Base-by-base conservation (phyloP, 2,113 vertebrate species). In the Dascyllus trimaculatus region DNA sequence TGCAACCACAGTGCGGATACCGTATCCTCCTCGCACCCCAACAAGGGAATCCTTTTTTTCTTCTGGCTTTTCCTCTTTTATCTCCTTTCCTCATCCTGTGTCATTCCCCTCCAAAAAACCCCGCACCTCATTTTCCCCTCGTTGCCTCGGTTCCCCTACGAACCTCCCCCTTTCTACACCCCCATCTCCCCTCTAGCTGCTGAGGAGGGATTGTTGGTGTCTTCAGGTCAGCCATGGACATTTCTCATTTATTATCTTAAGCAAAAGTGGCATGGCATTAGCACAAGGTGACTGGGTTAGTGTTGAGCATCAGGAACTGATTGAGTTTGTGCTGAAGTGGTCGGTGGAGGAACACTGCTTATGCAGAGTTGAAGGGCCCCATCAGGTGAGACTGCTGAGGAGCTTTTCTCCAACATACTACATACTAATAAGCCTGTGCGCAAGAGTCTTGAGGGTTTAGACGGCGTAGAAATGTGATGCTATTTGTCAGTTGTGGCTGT, bases 201-300 rank as follows among this genome's bases (percentile, higher is more conserved):
- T 61, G 75, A 5, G 60, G 75, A 83, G 32, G 75, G 81, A 81
- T 78, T 88, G 85, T 86, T 74, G 69, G 65, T 59, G 63, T 89
- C 86, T 92, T 71, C 45, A 65, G 90, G 91, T 92, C 88, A 80
- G 59, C 29, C 22, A 83, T 83, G 86, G 88, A 92, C 88, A 82
- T 90, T 90, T 90, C 85, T 86, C 86, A 90, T 93, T 91, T 90
- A 92, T 91, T 90, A 90, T 76, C 81, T 75, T 91, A 86, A 92
- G 86, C 77, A 80, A 90, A 90, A 91, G 91, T 92, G 91, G 88
- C 89, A 89, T 11, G 73, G 89, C 81, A 87, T 93, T 93, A 93
- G 85, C 51, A 19, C 57, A 52, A 74, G 89, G 77, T 77, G 89
- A 93, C 89, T 89, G 90, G 91, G 90, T 91, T 87, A 89, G 91